phyloP scores from a whole-genome alignment of 2,888 invertebrate genomes.

The Ectropis crepuscularia region DNA sequence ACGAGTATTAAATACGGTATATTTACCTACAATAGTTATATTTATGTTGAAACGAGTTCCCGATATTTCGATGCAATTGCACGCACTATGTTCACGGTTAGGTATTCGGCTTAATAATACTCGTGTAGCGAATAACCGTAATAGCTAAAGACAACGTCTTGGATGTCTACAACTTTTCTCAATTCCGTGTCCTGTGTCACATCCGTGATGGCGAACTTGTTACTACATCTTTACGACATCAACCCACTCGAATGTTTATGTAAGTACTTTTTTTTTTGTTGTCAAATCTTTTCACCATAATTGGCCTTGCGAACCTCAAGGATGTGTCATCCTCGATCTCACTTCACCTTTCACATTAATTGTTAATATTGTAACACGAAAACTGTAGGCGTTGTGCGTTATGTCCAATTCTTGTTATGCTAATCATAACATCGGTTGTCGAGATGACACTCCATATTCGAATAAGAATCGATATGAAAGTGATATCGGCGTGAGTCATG shows the following conservation, averaged over 20 bases:
- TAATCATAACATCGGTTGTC: constrained; percentile 53
- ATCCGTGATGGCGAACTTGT: constrained; percentile 14
- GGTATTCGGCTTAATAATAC: too few species aligned
- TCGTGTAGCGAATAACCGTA: too few species aligned
- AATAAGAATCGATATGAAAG: constrained; percentile 59
- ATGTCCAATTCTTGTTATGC: constrained; percentile 57
- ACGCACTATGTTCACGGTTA: too few species aligned
- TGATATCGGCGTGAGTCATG: constrained; percentile 58
- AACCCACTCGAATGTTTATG: constrained; percentile 10
- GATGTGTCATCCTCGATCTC: constrained; percentile 16
- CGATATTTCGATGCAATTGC: too few species aligned
- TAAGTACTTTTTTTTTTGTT: constrained; percentile 9
- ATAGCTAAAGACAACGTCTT: neutral
- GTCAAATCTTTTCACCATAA: constrained; percentile 15
- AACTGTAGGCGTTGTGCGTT: constrained; percentile 38
- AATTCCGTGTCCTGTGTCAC: constrained; percentile 2
- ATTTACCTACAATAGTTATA: too few species aligned
- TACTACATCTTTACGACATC: constrained; percentile 20
- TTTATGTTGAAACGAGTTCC: too few species aligned
- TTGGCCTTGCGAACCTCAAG: constrained; percentile 16
- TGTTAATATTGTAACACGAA: constrained; percentile 38
- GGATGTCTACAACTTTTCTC: constrained; percentile 3
- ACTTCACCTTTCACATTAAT: constrained; percentile 34
- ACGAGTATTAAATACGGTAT: too few species aligned
- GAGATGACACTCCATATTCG: constrained; percentile 57